Conservation (phyloP, 2,888 invertebrate genomes). For the Campoplex capitator region DNA sequence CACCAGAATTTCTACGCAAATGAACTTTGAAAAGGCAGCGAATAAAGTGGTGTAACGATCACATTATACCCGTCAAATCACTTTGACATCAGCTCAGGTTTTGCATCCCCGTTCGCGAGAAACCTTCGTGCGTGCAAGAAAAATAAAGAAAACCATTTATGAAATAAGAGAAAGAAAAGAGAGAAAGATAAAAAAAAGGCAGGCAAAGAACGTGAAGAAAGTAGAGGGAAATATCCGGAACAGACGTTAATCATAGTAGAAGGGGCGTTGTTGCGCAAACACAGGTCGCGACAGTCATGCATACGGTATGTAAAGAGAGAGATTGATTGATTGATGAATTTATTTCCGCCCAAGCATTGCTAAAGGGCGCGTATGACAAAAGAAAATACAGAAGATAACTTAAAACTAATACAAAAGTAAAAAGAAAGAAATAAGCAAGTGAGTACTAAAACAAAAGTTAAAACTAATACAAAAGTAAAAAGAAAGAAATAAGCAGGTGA, state of each 20-base stretch:
- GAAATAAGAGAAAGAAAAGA: background rate
- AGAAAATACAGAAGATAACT: too few species aligned
- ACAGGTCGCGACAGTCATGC: constrained; percentile 48
- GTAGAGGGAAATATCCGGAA: constrained; percentile 21
- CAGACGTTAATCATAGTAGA: constrained; percentile 56
- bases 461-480: too few species aligned
- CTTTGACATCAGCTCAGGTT: background rate
- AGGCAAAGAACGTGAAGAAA: background rate
- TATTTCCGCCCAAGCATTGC: too few species aligned
- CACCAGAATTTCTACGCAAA: too few species aligned
- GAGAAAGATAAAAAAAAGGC: background rate
- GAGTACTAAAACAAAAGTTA: too few species aligned
- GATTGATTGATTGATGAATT: too few species aligned
- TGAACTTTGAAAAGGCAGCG: too few species aligned
- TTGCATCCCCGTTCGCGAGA: background rate
- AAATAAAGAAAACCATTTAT: background rate
- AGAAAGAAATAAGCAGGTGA: too few species aligned
- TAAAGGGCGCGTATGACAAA: too few species aligned
- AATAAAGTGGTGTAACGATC: too few species aligned
- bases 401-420: too few species aligned
- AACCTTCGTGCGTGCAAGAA: background rate
- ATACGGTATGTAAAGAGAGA: background rate
- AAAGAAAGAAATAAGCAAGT: too few species aligned
- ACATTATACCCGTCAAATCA: background rate
- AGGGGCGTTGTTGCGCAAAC: constrained; percentile 51